Evolutionary conservation across 2,888 invertebrate genomes (phyloP).

Genomic region (Drosophila rellima): DNA sequence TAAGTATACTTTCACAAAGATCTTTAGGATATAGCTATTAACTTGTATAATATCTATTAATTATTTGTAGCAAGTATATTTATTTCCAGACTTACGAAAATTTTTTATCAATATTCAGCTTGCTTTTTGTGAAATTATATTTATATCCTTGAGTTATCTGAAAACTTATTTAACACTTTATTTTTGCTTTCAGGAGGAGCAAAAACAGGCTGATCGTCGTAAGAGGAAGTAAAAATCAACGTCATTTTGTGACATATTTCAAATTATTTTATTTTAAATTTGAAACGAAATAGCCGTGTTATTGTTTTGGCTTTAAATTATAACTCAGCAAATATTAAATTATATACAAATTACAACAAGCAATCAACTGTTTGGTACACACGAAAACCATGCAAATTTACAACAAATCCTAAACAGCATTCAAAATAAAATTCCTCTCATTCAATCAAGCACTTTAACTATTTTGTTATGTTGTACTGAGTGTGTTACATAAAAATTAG

Average conservation of each 20-base stretch:
- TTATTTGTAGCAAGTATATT: slow-evolving; percentile 63
- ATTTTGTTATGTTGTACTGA: slow-evolving; percentile 7
- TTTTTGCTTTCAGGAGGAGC: slow-evolving; percentile 79
- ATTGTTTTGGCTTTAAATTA: slow-evolving; percentile 38
- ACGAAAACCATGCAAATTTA: slow-evolving; percentile 42
- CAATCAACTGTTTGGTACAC: slow-evolving; percentile 9
- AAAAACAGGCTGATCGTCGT: slow-evolving; percentile 74
- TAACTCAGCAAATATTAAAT: too few species aligned
- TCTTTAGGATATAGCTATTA: slow-evolving; percentile 1
- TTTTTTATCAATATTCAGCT: slow-evolving; percentile 1
- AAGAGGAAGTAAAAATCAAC: slow-evolving; percentile 63
- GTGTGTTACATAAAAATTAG: slow-evolving; percentile 3
- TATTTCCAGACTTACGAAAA: slow-evolving; percentile 60
- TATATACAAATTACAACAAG: slow-evolving; percentile 11
- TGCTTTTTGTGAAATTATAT: slow-evolving; percentile 72
- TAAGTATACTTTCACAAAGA: slow-evolving; percentile 79
- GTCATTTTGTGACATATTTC: slow-evolving; percentile 1
- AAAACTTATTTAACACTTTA: slow-evolving; percentile 13
- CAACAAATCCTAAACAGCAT: slow-evolving; percentile 7
- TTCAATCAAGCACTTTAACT: neutral
- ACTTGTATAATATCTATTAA: neutral
- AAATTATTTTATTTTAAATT: slow-evolving; percentile 37
- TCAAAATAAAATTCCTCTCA: slow-evolving; percentile 46
- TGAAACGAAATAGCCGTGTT: slow-evolving; percentile 28
- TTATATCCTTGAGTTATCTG: slow-evolving; percentile 55